Base-by-base conservation (phyloP, 2,113 vertebrate species). In the Chaetodon auriga region DNA sequence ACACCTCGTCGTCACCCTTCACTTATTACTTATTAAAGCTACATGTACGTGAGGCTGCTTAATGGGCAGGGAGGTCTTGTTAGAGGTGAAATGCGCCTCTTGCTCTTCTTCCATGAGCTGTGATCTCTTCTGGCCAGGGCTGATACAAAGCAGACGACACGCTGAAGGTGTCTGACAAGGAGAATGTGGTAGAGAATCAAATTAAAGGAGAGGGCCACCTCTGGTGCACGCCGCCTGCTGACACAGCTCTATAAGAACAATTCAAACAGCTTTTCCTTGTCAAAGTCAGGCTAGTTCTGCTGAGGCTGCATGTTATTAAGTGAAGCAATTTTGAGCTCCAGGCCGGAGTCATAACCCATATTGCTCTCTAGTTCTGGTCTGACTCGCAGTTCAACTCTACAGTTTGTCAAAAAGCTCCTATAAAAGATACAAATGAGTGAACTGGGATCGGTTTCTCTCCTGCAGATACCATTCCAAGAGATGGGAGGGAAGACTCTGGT, bases 401-500 rank as follows among this genome's bases (percentile, higher is more conserved):
- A 6, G 54, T 61, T 43, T 68, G 51, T 61, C 30, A 53, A 53
- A 62, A 55, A 38, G 4, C 16, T 65, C 14, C 15, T 4, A 14
- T 6, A 48, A 54, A 63, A 0, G 3, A 54, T 19, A 1, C 6
- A 18, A 18, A 49, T 51, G 0, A 76, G 25, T 77, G 8, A 60
- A 62, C 54, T 16, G 19, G 5, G 49, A 80, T 25, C 49, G 10
- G 18, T 51, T 72, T n/a, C 55, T 85, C 53, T 80, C 46, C 78
- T 88, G 19, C 92, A 99, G 98, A 97, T 99, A 64, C 97, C 98
- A 0, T 99, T 99, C 94, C 96, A 97, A 87, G 98, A 99, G 78
- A 96, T 99, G 89, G 98, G 98, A 2, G 98, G 98, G 53, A 99
- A 99, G 91, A 97, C 97, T 0, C 90, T 99, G 89, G 96, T 98